Evolutionary conservation across 2,888 invertebrate genomes (phyloP), one percentile per base, ranked within the genome.

Genomic region (Troglohyphantes excavatus): DNA sequence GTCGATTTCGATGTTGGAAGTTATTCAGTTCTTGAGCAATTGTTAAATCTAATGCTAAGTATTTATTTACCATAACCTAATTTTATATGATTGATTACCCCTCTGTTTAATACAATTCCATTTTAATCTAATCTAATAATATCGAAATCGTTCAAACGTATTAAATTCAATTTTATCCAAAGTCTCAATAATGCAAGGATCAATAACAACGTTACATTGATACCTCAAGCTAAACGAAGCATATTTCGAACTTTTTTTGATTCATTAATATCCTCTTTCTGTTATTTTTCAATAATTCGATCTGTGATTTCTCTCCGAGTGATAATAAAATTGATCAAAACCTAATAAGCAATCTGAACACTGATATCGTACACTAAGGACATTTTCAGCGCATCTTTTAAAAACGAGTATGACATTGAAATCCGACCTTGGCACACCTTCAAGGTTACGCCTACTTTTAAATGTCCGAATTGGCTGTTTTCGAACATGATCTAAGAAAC

Each of bases 401-500:
- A 26, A 39, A n/a, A 29, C 11, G 63, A n/a, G 43, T 39, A 2
- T 78, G 78, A 33, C 78, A 78, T 78, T 78, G 78, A 65, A 26
- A 26, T 13, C 33, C 23, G 43, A 29, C 78, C 78, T 78, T 78
- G 78, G 39, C 6, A 13, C 23, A 7, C 6, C 43, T 78, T 78
- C 78, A 78, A 78, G 76, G 76, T 59, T 63, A 7, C 61, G n/a
- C 75, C 75, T 75, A 61, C 75, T 61, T 59, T 61, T 3, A 21
- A 19, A n/a, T 17, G 46, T 23, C 26, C 2, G 23, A 27, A 27
- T 23, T 17, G 65, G 26, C 5, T 53, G 53, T n/a, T 13, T 53
- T 53, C 17, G 17, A 53, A 53, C 17, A 13, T 2, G 53, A 53
- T 53, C 17, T 46, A 17, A 46, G n/a, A n/a, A 53, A 53, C 5